phyloP scores from a whole-genome alignment of 2,888 invertebrate species.

The Lithophane socia region DNA sequence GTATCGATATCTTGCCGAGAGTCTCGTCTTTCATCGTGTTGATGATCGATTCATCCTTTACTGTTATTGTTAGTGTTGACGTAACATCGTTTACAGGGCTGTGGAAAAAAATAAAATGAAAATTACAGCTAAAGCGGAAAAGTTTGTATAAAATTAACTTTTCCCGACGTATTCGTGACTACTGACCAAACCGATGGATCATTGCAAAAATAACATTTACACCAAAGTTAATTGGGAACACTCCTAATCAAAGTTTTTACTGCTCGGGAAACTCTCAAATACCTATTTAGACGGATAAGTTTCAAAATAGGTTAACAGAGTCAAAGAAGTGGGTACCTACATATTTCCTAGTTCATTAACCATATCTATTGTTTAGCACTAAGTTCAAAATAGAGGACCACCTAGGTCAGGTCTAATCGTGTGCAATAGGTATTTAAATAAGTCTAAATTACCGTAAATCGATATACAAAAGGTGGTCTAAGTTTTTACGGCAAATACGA shows the following conservation, averaged over 20 bases:
- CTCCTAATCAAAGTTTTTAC: neutral
- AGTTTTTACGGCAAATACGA: neutral
- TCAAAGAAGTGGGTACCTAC: neutral
- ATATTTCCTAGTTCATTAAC: neutral
- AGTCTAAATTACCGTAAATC: neutral
- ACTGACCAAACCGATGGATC: neutral
- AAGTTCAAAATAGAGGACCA: neutral
- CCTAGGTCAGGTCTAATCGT: neutral
- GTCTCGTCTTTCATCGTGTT: slow-evolving; percentile 74
- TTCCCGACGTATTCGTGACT: neutral
- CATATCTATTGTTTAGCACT: neutral
- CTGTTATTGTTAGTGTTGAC: slow-evolving; percentile 83
- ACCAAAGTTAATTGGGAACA: neutral
- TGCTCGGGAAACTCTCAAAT: neutral
- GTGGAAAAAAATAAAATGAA: slow-evolving; percentile 59
- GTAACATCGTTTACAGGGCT: slow-evolving; percentile 85
- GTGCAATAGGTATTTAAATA: neutral
- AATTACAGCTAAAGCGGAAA: neutral
- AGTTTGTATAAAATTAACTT: neutral
- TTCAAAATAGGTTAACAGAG: neutral
- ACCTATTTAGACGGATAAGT: neutral
- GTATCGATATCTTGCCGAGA: slow-evolving; percentile 84
- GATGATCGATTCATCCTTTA: slow-evolving; percentile 84
- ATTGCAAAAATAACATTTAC: neutral
- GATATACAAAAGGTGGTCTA: neutral